Evolutionary conservation across 2,888 invertebrate species (phyloP), one percentile per base, ranked within the genome.

Genomic region (Cephus sareptanus): DNA sequence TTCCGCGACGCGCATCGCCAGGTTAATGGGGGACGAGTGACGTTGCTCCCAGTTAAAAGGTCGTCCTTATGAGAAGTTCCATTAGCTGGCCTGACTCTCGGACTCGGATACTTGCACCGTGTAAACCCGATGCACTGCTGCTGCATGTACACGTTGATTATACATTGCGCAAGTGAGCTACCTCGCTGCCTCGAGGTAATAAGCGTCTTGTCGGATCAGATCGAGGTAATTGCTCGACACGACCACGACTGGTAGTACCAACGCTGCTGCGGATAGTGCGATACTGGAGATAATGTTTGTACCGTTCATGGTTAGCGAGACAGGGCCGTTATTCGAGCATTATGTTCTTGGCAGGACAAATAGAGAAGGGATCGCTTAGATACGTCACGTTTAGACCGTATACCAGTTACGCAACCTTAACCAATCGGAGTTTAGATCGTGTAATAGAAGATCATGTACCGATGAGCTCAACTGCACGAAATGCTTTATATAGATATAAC

Each of bases 11-110:
- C 40, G 15, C 40, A 15, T 1, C 40, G 15, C 40, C 40, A 40
- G 40, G 15, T 15, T 40, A 40, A 40, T 6, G 4, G 4, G 40
- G 15, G 40, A 40, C 0, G 40, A 40, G 15, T 40, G 40, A 15
- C 40, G 40, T 23, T 77, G 75, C 75, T 73, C 77, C 77, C 76
- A 78, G 81, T 79, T 79, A 80, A 79, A 81, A 11, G 34, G 79
- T 81, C 77, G 74, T 33, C 69, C 34, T 76, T 76, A 75, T 78
- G 34, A 78, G 77, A 75, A 77, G 75, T 69, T 83, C 81, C 77
- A 80, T 83, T 84, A 81, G 79, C 73, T 69, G 68, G 79, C 73
- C 71, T 69, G 68, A 75, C 75, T 13, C 34, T 15, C 73, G n/a
- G 71, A 75, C 74, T 77, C 77, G 34, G 15, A 6, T 4, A 15